Evolutionary conservation across 2,113 vertebrate genomes (phyloP).

Genomic region (Copsychus sechellarum): DNA sequence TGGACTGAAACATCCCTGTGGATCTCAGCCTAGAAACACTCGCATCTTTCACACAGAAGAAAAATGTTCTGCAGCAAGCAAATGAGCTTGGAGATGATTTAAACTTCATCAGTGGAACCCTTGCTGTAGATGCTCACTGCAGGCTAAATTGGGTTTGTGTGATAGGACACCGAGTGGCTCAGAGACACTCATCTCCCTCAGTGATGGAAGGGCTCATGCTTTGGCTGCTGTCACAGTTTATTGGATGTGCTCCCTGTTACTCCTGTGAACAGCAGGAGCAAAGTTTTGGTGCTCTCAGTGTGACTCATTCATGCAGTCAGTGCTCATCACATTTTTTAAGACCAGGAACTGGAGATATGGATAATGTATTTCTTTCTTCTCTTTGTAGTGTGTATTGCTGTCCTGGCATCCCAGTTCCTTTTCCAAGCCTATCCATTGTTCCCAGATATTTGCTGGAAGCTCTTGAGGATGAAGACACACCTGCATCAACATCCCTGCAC

Average conservation of each 20-base stretch:
- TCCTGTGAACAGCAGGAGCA: neutral
- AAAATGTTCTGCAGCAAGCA: neutral
- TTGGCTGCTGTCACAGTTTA: neutral
- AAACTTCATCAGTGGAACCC: neutral
- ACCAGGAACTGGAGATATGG: neutral
- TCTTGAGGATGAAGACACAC: neutral
- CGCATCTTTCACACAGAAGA: neutral
- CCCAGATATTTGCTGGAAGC: neutral
- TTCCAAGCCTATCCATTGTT: neutral
- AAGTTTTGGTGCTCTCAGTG: neutral
- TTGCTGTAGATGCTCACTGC: neutral
- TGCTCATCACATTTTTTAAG: neutral
- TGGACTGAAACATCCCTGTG: neutral
- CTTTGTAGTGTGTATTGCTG: neutral
- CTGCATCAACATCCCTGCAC: neutral
- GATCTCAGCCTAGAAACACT: neutral
- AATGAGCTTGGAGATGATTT: neutral
- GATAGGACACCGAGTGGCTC: neutral
- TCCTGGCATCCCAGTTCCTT: accelerated
- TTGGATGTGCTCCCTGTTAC: neutral
- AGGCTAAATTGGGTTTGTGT: neutral
- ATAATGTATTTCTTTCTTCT: neutral
- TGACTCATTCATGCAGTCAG: neutral
- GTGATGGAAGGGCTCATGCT: neutral
- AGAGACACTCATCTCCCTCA: neutral